Conservation (phyloP, 2,797 vertebrate species). For the Phataginus tetradactyla region DNA sequence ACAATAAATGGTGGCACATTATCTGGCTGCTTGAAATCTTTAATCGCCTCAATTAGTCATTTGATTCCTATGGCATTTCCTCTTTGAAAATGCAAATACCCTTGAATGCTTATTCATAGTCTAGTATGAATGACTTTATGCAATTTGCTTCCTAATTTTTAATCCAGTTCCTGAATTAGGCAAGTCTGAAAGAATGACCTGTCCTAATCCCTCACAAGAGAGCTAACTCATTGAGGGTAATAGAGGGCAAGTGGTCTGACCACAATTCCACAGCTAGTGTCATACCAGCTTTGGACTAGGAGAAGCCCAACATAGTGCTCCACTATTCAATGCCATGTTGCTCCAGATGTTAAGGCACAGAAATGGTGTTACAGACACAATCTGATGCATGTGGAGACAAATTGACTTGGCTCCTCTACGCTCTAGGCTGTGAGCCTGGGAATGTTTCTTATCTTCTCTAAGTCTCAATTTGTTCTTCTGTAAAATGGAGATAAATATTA, state of each 20-base stretch:
- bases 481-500: background rate
- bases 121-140: background rate
- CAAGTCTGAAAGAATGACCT: background rate
- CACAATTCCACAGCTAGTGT: background rate
- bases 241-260: background rate
- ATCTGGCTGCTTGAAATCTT: background rate
- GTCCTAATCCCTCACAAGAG: background rate
- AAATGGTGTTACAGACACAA: background rate
- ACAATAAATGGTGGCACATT: background rate
- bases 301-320: background rate
- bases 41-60: background rate
- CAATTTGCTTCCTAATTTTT: background rate
- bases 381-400: background rate
- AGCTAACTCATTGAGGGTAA: background rate
- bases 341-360: background rate
- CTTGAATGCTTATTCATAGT: background rate
- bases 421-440: background rate
- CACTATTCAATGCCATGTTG: background rate
- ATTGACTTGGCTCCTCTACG: background rate
- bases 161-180: background rate
- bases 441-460: background rate
- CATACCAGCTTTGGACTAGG: background rate
- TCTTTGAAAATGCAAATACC: slow-evolving; percentile 31
- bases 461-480: background rate
- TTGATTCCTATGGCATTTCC: background rate